A percentile compares a stretch with the other conserved stretches of the same genome.
phyloP scores from a whole-genome alignment of 2,113 vertebrate species.

The Lepisosteus osseus region DNA sequence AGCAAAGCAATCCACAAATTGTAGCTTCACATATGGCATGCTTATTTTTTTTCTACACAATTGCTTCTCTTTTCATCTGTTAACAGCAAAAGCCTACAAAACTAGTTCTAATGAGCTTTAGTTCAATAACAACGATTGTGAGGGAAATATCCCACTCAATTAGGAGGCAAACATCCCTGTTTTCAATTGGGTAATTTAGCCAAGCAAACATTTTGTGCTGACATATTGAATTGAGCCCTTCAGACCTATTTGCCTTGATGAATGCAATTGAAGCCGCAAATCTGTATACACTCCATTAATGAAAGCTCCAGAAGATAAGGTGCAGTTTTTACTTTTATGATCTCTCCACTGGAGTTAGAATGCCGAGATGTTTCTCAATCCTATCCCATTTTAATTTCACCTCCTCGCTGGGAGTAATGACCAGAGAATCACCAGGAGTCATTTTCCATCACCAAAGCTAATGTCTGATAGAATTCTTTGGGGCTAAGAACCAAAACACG shows the following conservation, averaged over 20 bases:
- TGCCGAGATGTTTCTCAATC: slow-evolving; percentile 10
- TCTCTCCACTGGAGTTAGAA: background rate
- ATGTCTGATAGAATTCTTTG: slow-evolving; percentile 21
- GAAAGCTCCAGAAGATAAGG: background rate
- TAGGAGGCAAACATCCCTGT: slow-evolving; percentile 9
- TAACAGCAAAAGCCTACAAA: too few species aligned
- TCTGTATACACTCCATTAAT: slow-evolving; percentile 7
- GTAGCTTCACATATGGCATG: too few species aligned
- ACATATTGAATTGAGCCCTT: slow-evolving; percentile 1
- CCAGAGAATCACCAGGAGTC: slow-evolving; percentile 17
- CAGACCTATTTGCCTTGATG: slow-evolving; percentile 17
- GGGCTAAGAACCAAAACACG: slow-evolving; percentile 16
- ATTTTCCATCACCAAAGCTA: slow-evolving; percentile 36
- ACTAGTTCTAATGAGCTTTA: too few species aligned
- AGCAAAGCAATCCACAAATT: too few species aligned
- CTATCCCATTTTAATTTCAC: slow-evolving; percentile 11
- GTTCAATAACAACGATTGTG: background rate
- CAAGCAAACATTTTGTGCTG: slow-evolving; percentile 3
- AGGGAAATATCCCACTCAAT: slow-evolving; percentile 10
- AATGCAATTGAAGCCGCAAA: slow-evolving; percentile 1
- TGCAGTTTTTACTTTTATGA: slow-evolving; percentile 7
- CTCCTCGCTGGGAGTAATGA: slow-evolving; percentile 22
- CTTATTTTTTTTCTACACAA: too few species aligned
- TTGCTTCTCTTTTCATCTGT: too few species aligned
- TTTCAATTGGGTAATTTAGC: background rate